These are phyloP conservation scores for Peromyscus aztecus DNA, from an alignment of 2,797 vertebrate genomes.

Conservation along the genomic window DNA sequence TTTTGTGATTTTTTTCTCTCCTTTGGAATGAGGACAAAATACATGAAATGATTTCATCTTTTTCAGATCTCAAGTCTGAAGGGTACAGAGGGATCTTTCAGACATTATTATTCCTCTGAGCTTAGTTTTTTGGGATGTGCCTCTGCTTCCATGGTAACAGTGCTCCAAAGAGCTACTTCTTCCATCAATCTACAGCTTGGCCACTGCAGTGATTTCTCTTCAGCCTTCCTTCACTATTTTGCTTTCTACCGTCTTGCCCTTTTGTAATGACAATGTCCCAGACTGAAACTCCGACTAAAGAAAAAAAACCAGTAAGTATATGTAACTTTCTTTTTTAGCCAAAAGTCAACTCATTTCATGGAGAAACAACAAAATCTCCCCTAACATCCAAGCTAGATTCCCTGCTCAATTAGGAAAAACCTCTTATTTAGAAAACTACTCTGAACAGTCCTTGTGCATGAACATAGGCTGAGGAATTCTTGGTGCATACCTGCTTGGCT, in stretches of 20 bases:
- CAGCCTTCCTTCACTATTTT: not conserved
- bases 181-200: not conserved
- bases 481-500: conserved; percentile 82
- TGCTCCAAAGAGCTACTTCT: not conserved
- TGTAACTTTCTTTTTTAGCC: not conserved
- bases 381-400: not conserved
- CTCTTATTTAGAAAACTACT: conserved; percentile 79
- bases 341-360: not conserved
- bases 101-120: not conserved
- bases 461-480: not conserved
- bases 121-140: not conserved
- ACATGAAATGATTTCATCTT: conserved; percentile 11
- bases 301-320: not conserved
- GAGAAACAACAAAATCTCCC: not conserved
- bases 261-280: not conserved
- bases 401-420: not conserved
- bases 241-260: not conserved
- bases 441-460: conserved; percentile 42
- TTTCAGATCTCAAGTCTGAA: not conserved
- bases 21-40: conserved; percentile 52
- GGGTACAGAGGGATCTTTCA: conserved; percentile 4
- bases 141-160: not conserved
- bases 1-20: not conserved
- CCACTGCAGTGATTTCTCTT: not conserved
- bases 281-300: not conserved